These are phyloP conservation scores for Drosophila nasuta DNA, from an alignment of 1,140 invertebrate species.

Conservation along the genomic window DNA sequence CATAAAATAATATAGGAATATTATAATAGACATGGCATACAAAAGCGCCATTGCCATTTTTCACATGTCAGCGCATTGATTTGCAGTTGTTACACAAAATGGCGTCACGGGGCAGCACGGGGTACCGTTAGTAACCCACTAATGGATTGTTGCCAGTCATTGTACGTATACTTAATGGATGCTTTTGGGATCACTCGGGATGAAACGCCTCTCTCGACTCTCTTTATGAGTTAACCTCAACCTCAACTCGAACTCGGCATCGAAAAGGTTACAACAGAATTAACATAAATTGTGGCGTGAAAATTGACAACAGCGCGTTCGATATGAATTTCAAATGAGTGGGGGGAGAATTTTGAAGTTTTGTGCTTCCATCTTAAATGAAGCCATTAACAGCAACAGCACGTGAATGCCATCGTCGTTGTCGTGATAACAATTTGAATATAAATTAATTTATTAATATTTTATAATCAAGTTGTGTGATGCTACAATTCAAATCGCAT, in stretches of 20 bases:
- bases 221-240: slow-evolving; percentile 2
- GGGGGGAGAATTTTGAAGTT: not conserved
- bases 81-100: slow-evolving; percentile 81
- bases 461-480: slow-evolving; percentile 72
- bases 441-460: slow-evolving; percentile 78
- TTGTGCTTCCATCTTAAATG: slow-evolving; percentile 21
- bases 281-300: slow-evolving; percentile 72
- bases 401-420: slow-evolving; percentile 7
- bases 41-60: slow-evolving; percentile 72
- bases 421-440: slow-evolving; percentile 55
- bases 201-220: slow-evolving; percentile 26
- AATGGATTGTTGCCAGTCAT: slow-evolving; percentile 68
- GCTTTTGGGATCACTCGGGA: slow-evolving; percentile 40
- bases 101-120: slow-evolving; percentile 25
- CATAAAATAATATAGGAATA: slow-evolving; percentile 80
- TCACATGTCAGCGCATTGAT: slow-evolving; percentile 77
- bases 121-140: slow-evolving; percentile 70
- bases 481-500: slow-evolving; percentile 7
- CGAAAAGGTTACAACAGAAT: slow-evolving; percentile 72
- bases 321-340: not conserved
- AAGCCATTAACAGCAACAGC: slow-evolving; percentile 51
- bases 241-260: slow-evolving; percentile 5
- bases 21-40: slow-evolving; percentile 80
- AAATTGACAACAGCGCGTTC: slow-evolving; percentile 62
- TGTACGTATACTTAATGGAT: slow-evolving; percentile 31